phyloP scores from a whole-genome alignment of 2,888 invertebrate genomes.

The Heliconius erato region DNA sequence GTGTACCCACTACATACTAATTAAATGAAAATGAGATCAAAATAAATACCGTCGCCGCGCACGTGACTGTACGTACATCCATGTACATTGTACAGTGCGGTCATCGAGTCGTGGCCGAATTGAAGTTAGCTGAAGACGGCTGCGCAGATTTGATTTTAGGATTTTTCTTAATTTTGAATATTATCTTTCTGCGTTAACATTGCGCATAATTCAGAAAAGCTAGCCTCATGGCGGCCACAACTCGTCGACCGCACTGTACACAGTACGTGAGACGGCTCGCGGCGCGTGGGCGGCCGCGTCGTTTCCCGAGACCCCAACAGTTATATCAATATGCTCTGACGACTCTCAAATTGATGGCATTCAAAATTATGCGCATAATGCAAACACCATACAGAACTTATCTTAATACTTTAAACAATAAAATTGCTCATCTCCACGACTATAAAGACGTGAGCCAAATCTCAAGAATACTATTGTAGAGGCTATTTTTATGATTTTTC shows the following conservation, averaged over 20 bases:
- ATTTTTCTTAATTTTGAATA: too few relatives aligned
- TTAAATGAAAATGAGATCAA: constrained; percentile 34
- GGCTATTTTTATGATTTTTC: too few relatives aligned
- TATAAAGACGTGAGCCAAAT: not conserved
- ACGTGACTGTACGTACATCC: constrained; percentile 55
- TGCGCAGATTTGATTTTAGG: too few relatives aligned
- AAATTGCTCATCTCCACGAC: constrained; percentile 8
- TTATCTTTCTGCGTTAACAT: too few relatives aligned
- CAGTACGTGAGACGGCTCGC: constrained; percentile 39
- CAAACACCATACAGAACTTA: constrained; percentile 41
- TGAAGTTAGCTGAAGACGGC: too few relatives aligned
- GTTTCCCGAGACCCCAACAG: constrained; percentile 77
- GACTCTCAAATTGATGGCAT: constrained; percentile 57
- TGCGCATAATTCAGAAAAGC: too few relatives aligned
- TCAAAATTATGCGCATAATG: constrained; percentile 54
- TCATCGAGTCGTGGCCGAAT: too few relatives aligned
- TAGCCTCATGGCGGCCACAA: too few relatives aligned
- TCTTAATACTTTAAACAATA: constrained; percentile 33
- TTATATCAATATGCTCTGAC: constrained; percentile 78
- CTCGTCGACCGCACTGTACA: not conserved
- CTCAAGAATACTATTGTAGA: not conserved
- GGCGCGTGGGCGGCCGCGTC: constrained; percentile 72
- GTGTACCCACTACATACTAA: constrained; percentile 7
- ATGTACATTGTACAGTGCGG: not conserved
- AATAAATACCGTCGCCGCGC: constrained; percentile 38